Conservation (phyloP, 2,797 vertebrate genomes). For the Cryptoprocta ferox region DNA sequence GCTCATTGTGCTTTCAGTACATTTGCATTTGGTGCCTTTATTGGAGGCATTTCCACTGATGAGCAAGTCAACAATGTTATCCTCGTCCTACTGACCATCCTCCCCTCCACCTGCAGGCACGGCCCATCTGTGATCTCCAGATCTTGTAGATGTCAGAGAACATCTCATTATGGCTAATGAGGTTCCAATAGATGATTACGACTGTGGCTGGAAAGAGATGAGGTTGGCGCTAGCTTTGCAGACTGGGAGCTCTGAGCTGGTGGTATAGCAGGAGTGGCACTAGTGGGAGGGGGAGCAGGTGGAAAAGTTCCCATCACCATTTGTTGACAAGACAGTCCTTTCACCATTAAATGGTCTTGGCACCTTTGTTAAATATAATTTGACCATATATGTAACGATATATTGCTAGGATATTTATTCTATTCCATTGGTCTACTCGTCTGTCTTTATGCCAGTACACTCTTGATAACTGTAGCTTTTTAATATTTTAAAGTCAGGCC, state of each 20-base stretch:
- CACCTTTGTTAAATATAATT: background rate
- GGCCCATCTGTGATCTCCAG: background rate
- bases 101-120: background rate
- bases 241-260: background rate
- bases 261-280: background rate
- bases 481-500: background rate
- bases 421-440: background rate
- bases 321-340: background rate
- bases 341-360: background rate
- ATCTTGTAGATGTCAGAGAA: background rate
- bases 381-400: background rate
- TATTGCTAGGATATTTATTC: background rate
- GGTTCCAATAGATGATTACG: background rate
- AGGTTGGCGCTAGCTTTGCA: background rate
- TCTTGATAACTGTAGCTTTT: background rate
- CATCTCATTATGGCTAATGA: background rate
- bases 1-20: background rate
- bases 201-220: background rate
- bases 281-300: background rate
- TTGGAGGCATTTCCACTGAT: background rate
- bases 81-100: background rate
- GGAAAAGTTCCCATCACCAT: background rate
- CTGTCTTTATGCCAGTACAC: background rate
- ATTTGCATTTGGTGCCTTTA: too few species aligned
- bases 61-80: background rate